These are phyloP conservation scores for Ceratosolen fusciceps DNA, from an alignment of 1,140 invertebrate genomes.

Conservation along the genomic window DNA sequence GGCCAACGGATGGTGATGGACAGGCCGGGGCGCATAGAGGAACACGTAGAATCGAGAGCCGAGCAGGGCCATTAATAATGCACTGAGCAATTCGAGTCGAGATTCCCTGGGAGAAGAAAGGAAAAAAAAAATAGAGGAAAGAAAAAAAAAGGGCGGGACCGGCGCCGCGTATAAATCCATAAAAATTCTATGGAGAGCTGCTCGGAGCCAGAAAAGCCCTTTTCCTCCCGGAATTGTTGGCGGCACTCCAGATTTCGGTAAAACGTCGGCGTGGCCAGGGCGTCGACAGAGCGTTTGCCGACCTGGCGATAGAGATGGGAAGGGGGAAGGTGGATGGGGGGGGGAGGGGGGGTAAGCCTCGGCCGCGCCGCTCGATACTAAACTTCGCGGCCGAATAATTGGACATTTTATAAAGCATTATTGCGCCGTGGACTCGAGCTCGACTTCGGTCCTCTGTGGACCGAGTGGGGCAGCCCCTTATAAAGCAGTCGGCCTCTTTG, in stretches of 20 bases:
- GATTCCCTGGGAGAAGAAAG: constrained; percentile 5
- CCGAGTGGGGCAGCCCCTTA: background rate
- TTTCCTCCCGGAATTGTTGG: constrained; percentile 53
- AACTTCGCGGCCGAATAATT: constrained; percentile 55
- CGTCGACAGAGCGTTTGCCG: background rate
- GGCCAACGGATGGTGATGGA: constrained; percentile 21
- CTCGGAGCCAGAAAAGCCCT: constrained; percentile 42
- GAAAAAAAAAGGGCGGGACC: background rate
- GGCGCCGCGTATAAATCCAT: constrained; percentile 54
- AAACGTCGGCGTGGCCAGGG: constrained; percentile 9
- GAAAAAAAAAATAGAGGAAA: background rate
- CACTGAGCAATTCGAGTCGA: constrained; percentile 37
- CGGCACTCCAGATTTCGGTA: constrained; percentile 52
- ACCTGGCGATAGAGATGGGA: background rate
- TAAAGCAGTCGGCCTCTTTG: background rate
- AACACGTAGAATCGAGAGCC: constrained; percentile 3
- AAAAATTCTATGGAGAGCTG: constrained; percentile 53
- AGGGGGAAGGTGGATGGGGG: too few relatives aligned
- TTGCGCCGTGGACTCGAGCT: constrained; percentile 21
- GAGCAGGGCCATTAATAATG: constrained; percentile 50
- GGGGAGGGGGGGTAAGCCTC: too few relatives aligned
- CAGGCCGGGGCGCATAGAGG: background rate
- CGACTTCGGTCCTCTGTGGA: background rate
- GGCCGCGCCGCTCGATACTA: constrained; percentile 51
- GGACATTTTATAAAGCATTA: constrained; percentile 55